Evolutionary conservation across 2,888 invertebrate species (phyloP), one percentile per base, ranked within the genome.

Genomic region (Phymatocera aterrima): DNA sequence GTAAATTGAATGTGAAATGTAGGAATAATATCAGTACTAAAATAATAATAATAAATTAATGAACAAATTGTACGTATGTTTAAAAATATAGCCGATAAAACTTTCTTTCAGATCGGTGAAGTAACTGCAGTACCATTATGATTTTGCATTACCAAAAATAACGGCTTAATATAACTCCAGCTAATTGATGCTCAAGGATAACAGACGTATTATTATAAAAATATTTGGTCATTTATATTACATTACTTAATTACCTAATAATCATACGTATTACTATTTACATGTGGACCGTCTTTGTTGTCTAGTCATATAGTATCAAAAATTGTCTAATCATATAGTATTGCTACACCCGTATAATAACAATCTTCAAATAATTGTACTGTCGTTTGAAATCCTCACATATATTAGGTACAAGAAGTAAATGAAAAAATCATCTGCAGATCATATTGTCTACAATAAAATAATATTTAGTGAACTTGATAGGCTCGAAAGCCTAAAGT

Each of bases 31-130:
- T 68, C n/a, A 72, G 24, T 72, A 34, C n/a, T 72, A 10, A 18
- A 72, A 28, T 72, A 34, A 31, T 72, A 10, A 18, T 31, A 51
- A 72, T 72, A 51, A 68, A 72, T 51, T 21, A 34, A 34, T 72
- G 18, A 48, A 31, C 3, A 34, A 72, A 51, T 43, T 21, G n/a
- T n/a, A n/a, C n/a, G n/a, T 51, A 46, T 40, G 43, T 68, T 43
- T 24, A 24, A 43, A 43, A 43, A 43, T 21, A 68, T 46, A 15
- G 24, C 28, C 57, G 15, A 28, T 15, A 6, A 10, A 34, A 40
- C 12, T 10, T 70, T 70, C n/a, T 70, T 21, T 31, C 48, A 72
- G 18, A 72, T 34, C 51, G 21, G n/a, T n/a, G 34, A 72, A 34
- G 31, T 70, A n/a, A 34, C 15, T 8, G 10, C 24, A 28, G 46